These are phyloP conservation scores for Trididemnum clinides DNA, from an alignment of 23 tunicate genomes.

Conservation along the genomic window DNA sequence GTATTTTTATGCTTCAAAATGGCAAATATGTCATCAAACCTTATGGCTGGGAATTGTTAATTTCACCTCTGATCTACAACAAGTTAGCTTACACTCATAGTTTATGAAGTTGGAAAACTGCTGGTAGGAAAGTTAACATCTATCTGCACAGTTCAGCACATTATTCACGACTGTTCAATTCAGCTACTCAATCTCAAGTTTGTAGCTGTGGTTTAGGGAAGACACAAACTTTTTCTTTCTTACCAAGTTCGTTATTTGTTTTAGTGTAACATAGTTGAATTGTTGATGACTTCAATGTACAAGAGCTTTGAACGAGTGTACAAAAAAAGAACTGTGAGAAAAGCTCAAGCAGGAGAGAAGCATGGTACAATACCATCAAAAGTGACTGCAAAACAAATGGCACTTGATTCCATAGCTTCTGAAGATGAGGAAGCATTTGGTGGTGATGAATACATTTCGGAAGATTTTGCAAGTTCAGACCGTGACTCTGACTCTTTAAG, in stretches of 20 bases:
- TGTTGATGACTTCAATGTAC: not conserved
- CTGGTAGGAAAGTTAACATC: too few relatives aligned
- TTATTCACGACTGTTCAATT: too few relatives aligned
- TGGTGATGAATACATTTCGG: constrained; percentile 27
- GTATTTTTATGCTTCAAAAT: too few relatives aligned
- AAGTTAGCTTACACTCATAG: too few relatives aligned
- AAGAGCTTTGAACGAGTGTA: constrained; percentile 10
- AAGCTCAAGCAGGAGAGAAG: not conserved
- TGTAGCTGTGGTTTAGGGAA: too few relatives aligned
- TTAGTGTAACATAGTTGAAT: constrained; percentile 21
- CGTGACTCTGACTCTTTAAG: constrained; percentile 7
- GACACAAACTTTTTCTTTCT: too few relatives aligned
- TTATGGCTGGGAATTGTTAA: too few relatives aligned
- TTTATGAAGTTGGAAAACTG: too few relatives aligned
- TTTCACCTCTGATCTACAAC: too few relatives aligned
- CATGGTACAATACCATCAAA: constrained; percentile 9
- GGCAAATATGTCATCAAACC: too few relatives aligned
- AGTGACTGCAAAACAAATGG: not conserved
- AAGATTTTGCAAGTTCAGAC: constrained; percentile 14
- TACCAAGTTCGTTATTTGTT: not conserved
- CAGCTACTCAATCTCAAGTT: too few relatives aligned
- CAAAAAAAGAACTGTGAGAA: constrained; percentile 4
- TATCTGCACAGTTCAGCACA: too few relatives aligned
- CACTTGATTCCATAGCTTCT: constrained; percentile 7
- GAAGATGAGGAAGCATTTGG: constrained; percentile 39